These are phyloP conservation scores for Ctenicera cuprea DNA, from an alignment of 2,888 invertebrate species.

Conservation along the genomic window DNA sequence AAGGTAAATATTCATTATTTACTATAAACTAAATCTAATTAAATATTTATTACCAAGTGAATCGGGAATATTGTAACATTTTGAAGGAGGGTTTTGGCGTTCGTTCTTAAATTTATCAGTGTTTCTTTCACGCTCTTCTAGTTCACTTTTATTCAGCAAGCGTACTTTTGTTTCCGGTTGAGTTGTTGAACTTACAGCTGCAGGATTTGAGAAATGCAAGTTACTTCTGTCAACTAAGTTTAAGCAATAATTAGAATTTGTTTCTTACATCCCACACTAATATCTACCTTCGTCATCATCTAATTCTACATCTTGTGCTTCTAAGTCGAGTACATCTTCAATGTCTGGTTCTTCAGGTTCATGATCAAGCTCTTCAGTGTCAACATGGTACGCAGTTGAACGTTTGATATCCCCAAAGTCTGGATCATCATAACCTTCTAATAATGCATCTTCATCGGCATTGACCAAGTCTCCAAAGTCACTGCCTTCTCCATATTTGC, in stretches of 20 bases:
- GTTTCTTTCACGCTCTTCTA: slow-evolving; percentile 55
- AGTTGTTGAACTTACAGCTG: slow-evolving; percentile 40
- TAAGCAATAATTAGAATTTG: too few relatives aligned
- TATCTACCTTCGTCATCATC: slow-evolving; percentile 39
- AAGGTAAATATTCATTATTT: background rate
- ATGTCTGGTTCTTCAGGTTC: slow-evolving; percentile 48
- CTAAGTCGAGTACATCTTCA: slow-evolving; percentile 50
- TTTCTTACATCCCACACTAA: too few relatives aligned
- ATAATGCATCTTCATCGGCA: slow-evolving; percentile 72
- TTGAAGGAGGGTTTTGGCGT: slow-evolving; percentile 50
- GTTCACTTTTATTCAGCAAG: slow-evolving; percentile 50
- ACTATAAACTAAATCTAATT: background rate
- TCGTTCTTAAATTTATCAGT: slow-evolving; percentile 60
- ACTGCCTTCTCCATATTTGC: slow-evolving; percentile 68
- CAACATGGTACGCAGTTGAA: slow-evolving; percentile 55
- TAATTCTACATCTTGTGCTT: slow-evolving; percentile 49
- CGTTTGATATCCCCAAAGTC: slow-evolving; percentile 45
- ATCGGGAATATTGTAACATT: slow-evolving; percentile 53
- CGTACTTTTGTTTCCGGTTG: slow-evolving; percentile 29
- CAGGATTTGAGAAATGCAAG: slow-evolving; percentile 26
- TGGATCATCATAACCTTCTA: slow-evolving; percentile 68
- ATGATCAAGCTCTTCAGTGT: slow-evolving; percentile 58
- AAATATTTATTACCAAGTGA: slow-evolving; percentile 48
- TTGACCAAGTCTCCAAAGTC: slow-evolving; percentile 71
- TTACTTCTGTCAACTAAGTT: slow-evolving; percentile 21